Evolutionary conservation across 2,888 invertebrate species (phyloP).

Genomic region (Tenodera sinensis): DNA sequence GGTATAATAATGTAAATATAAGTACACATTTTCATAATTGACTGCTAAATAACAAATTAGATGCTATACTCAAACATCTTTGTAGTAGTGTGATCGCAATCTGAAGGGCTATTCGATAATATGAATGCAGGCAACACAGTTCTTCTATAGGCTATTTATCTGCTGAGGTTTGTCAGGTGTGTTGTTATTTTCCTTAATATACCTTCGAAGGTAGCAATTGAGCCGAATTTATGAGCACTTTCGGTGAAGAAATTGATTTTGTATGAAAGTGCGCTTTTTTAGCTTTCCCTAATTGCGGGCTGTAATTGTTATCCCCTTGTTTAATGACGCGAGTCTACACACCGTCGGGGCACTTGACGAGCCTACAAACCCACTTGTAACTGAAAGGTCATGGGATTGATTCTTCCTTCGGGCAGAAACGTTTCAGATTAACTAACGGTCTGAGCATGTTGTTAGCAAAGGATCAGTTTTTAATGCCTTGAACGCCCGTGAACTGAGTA

Average conservation of each 20-base stretch:
- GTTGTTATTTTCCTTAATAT: neutral
- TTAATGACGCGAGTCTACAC: neutral
- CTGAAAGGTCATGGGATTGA: neutral
- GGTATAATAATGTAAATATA: no score
- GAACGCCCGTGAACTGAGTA: no score
- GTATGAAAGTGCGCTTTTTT: neutral
- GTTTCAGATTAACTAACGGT: neutral
- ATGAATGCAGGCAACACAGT: no score
- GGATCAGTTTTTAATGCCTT: no score
- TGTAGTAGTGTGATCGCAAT: no score
- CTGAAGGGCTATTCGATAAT: no score
- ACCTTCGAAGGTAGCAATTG: neutral
- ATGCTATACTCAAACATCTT: no score
- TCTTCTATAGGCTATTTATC: neutral
- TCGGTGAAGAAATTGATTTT: neutral
- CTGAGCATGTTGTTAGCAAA: no score
- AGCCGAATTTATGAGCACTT: neutral
- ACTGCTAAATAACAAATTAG: no score
- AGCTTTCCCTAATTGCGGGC: neutral
- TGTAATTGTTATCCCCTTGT: neutral
- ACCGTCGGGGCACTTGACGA: neutral
- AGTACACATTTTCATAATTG: no score
- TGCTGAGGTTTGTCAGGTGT: neutral
- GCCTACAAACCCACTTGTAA: neutral
- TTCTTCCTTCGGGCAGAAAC: neutral